A percentile compares a stretch with the other conserved stretches of the same genome.
Conservation (phyloP, 1,140 invertebrate genomes). For the Cyclargus thomasi region DNA sequence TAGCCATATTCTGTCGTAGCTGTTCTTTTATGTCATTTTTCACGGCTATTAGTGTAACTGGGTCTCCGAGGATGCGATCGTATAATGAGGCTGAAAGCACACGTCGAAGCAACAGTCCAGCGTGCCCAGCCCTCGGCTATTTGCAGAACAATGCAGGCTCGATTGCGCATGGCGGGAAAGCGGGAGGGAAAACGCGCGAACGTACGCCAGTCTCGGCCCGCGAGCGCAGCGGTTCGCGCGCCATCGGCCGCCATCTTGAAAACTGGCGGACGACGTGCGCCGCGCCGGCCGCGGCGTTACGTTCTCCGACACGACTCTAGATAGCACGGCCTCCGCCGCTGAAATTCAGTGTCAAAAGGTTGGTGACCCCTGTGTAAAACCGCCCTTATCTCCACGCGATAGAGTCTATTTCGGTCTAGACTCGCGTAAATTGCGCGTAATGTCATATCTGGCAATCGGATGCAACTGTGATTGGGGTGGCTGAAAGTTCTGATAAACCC, state of each 20-base stretch:
- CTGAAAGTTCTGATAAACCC: background rate
- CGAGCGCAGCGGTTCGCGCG: constrained; percentile 62
- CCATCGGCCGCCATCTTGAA: constrained; percentile 53
- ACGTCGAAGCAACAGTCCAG: constrained; percentile 41
- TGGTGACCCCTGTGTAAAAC: constrained; percentile 58
- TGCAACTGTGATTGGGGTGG: background rate
- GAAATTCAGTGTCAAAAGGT: constrained; percentile 73
- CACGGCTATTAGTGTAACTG: constrained; percentile 2
- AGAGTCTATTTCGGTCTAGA: constrained; percentile 24
- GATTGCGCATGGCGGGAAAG: constrained; percentile 71
- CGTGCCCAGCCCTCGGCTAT: constrained; percentile 63
- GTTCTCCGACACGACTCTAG: constrained; percentile 62
- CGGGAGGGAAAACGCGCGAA: constrained; percentile 70
- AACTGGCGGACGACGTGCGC: constrained; percentile 64
- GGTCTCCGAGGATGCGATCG: background rate
- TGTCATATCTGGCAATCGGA: constrained; percentile 32
- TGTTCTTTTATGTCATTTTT: background rate
- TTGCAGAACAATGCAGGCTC: constrained; percentile 71
- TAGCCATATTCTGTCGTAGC: background rate
- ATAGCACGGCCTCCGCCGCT: constrained; percentile 57
- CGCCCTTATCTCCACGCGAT: constrained; percentile 33
- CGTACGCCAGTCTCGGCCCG: constrained; percentile 57
- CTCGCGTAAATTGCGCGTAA: constrained; percentile 25
- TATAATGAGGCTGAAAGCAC: background rate
- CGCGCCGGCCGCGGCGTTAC: constrained; percentile 67